A percentile compares a stretch with the other conserved stretches of the same genome.
These are phyloP conservation scores for Atherinomorus stipes DNA, from an alignment of 2,113 vertebrate genomes.

Conservation along the genomic window DNA sequence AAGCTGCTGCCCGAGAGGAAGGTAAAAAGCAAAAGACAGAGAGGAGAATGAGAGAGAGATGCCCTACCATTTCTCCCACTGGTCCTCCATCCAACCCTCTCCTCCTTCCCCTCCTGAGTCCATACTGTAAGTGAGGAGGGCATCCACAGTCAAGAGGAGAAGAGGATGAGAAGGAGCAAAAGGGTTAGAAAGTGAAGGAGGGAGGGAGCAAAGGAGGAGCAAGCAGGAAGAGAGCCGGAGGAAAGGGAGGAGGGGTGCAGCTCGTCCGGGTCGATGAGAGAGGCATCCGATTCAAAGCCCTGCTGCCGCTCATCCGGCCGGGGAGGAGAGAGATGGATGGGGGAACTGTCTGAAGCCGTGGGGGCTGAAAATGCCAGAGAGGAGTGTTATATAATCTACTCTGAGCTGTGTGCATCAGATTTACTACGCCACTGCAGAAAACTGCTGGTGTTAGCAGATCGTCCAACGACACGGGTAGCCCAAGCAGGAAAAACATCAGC, in stretches of 20 bases:
- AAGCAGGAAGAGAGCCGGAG: constrained; percentile 51
- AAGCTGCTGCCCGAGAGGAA: constrained; percentile 38
- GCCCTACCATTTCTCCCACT: constrained; percentile 98
- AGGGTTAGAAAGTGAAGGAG: constrained; percentile 57
- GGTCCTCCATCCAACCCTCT: constrained; percentile 98
- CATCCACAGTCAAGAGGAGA: constrained; percentile 80
- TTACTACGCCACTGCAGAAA: constrained; percentile 66
- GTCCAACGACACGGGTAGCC: constrained; percentile 32
- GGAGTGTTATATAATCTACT: constrained; percentile 66
- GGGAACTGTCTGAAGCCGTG: constrained; percentile 35
- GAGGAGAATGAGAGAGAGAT: constrained; percentile 19
- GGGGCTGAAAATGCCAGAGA: constrained; percentile 37
- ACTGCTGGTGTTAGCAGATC: constrained; percentile 71
- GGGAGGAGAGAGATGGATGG: constrained; percentile 10
- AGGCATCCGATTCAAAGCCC: constrained; percentile 54
- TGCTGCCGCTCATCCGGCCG: constrained; percentile 27
- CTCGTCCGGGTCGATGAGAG: constrained; percentile 66
- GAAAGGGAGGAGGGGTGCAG: constrained; percentile 61
- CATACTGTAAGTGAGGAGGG: constrained; percentile 89
- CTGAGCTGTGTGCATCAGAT: constrained; percentile 58
- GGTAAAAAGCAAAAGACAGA: not conserved
- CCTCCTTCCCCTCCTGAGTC: constrained; percentile 91
- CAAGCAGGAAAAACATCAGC: constrained; percentile 49
- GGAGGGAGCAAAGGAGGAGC: constrained; percentile 52
- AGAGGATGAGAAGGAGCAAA: constrained; percentile 50